phyloP scores from a whole-genome alignment of 2,797 vertebrate genomes.

The Neosilurus mollespiculum region DNA sequence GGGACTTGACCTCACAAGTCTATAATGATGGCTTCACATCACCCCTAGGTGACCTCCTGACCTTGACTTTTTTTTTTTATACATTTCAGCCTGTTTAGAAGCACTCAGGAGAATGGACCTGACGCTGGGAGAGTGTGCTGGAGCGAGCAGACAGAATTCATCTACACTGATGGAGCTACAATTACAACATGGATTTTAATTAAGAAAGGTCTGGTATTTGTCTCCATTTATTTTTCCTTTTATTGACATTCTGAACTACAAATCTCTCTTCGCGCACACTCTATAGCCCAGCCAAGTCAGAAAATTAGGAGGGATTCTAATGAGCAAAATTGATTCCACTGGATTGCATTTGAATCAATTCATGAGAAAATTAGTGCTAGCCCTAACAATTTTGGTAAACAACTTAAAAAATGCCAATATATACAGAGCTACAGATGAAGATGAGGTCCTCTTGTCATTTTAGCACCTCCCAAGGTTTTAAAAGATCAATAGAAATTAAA shows the following conservation, averaged over 20 bases:
- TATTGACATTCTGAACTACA: neutral
- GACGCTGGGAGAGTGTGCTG: neutral
- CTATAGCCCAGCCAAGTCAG: neutral
- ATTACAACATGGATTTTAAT: conserved; percentile 20
- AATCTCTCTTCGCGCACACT: no score
- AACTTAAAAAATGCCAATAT: neutral
- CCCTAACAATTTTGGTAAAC: neutral
- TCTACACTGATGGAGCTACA: neutral
- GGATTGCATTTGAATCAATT: neutral
- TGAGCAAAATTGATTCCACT: neutral
- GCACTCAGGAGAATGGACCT: conserved; percentile 34
- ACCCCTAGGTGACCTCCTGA: conserved; percentile 40
- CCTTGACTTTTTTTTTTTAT: conserved; percentile 21
- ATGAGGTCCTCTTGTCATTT: neutral
- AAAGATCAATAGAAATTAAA: neutral
- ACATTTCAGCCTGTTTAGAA: conserved; percentile 41
- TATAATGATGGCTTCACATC: conserved; percentile 33
- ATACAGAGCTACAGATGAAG: neutral
- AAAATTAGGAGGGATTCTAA: conserved; percentile 3
- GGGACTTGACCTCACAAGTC: conserved; percentile 47
- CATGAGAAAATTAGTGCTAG: neutral
- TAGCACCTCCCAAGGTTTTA: no score
- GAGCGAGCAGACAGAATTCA: neutral
- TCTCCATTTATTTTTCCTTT: neutral
- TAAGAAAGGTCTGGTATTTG: conserved; percentile 4